Conservation (phyloP, 2,888 invertebrate species). For the Diarsia dahlii region DNA sequence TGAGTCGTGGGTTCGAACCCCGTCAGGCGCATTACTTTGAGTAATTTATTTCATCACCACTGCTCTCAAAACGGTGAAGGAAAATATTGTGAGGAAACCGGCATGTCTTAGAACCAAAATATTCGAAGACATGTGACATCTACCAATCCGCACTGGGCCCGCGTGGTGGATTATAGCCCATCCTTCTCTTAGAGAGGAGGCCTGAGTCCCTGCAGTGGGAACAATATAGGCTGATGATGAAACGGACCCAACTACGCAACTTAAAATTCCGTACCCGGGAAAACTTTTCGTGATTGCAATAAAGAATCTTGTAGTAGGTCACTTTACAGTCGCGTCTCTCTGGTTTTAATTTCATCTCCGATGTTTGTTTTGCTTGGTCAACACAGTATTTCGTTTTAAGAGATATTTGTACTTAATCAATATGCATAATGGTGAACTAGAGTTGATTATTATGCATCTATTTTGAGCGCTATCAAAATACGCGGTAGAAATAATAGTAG, state of each 20-base stretch:
- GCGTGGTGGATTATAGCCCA: no score
- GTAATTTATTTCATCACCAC: no score
- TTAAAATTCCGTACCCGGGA: not conserved
- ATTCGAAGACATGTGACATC: no score
- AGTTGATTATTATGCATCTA: constrained; percentile 7
- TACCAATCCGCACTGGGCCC: no score
- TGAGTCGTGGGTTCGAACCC: no score
- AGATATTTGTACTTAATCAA: not conserved
- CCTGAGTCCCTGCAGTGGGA: no score
- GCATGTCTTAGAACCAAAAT: no score
- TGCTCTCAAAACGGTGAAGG: no score
- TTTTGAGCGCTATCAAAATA: constrained; percentile 2
- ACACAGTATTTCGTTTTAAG: not conserved
- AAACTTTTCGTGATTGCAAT: constrained; percentile 6
- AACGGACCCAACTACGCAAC: not conserved
- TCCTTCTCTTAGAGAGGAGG: no score
- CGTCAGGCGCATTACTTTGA: no score
- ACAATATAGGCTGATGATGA: no score
- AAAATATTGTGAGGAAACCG: no score
- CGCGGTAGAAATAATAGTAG: not conserved
- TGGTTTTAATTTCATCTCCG: not conserved
- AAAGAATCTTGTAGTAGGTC: not conserved
- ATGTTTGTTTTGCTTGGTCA: not conserved
- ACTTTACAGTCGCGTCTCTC: not conserved
- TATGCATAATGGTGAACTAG: not conserved